phyloP scores from a whole-genome alignment of 2,888 invertebrate species.

The Rhagonycha fulva region DNA sequence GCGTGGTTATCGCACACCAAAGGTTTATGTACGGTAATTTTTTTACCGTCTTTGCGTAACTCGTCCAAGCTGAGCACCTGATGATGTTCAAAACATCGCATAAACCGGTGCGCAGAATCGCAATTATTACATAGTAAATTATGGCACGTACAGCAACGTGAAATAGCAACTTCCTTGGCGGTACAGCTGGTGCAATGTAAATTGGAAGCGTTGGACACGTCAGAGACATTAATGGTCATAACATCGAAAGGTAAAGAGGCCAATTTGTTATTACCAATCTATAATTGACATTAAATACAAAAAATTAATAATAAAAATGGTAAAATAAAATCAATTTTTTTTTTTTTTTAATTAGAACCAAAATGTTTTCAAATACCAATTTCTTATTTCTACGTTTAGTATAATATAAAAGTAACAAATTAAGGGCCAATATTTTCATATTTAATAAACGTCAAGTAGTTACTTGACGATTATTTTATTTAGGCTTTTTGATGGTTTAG shows the following conservation, averaged over 20 bases:
- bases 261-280: conserved; percentile 77
- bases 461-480: too few species aligned
- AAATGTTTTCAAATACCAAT: neutral
- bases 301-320: neutral
- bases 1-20: conserved; percentile 82
- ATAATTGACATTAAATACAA: conserved; percentile 22
- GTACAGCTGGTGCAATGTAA: conserved; percentile 92
- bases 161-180: conserved; percentile 91
- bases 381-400: neutral
- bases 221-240: conserved; percentile 82
- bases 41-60: conserved; percentile 74
- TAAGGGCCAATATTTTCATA: too few species aligned
- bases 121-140: conserved; percentile 93
- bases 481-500: too few species aligned
- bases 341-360: neutral
- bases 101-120: conserved; percentile 93
- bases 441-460: too few species aligned
- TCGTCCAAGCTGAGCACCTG: conserved; percentile 89
- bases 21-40: conserved; percentile 86
- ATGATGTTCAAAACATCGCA: conserved; percentile 96
- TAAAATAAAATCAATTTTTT: neutral
- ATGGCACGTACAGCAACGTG: conserved; percentile 93
- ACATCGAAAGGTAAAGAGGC: conserved; percentile 84
- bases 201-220: conserved; percentile 71
- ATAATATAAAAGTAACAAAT: too few species aligned